phyloP scores from a whole-genome alignment of 2,113 vertebrate species.

The Lynx canadensis region DNA sequence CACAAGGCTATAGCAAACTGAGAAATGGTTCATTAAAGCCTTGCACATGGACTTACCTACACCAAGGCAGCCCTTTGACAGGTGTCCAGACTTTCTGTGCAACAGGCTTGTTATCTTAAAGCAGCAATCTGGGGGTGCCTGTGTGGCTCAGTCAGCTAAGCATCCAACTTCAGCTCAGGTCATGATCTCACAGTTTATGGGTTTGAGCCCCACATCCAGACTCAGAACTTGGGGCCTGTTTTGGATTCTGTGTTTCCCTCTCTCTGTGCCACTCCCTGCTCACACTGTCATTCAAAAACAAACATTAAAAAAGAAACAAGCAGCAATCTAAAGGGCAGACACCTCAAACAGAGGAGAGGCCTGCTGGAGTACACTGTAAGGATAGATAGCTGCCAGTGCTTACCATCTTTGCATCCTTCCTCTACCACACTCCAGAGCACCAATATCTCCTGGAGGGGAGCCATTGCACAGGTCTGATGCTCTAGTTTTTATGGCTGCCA shows the following conservation, averaged over 20 bases:
- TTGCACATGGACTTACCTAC: background rate
- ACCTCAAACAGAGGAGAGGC: background rate
- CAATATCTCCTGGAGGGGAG: background rate
- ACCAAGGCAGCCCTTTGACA: background rate
- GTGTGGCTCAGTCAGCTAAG: too few species aligned
- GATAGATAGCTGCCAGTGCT: background rate
- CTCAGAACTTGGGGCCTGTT: too few species aligned
- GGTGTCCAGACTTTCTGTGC: background rate
- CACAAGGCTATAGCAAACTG: background rate
- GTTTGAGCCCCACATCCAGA: too few species aligned
- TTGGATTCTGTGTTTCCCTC: too few species aligned
- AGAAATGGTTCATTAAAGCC: background rate
- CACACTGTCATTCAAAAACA: too few species aligned
- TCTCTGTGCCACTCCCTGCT: too few species aligned
- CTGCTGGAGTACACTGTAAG: too few species aligned
- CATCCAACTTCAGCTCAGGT: too few species aligned
- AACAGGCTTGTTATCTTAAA: background rate
- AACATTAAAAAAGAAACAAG: too few species aligned
- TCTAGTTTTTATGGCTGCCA: background rate
- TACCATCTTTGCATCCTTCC: background rate
- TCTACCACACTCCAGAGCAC: background rate
- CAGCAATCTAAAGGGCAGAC: background rate
- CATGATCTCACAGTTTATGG: too few species aligned
- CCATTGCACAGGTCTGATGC: background rate
- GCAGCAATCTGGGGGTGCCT: too few species aligned